These are phyloP conservation scores for Amaurobius ferox DNA, from an alignment of 2,888 invertebrate species.

Conservation along the genomic window DNA sequence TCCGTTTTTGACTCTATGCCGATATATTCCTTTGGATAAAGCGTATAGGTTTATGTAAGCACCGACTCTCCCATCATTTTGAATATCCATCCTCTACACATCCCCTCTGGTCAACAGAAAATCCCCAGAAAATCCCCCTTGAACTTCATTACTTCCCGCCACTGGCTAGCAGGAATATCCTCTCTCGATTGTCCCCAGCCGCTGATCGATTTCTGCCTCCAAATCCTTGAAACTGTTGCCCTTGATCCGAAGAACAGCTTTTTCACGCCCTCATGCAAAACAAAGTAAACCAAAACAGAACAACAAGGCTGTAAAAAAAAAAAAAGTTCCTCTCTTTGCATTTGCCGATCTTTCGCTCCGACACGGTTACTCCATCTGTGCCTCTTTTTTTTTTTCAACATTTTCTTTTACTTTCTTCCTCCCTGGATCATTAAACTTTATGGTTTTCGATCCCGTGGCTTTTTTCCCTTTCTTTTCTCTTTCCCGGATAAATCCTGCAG, in stretches of 20 bases:
- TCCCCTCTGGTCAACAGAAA: background rate
- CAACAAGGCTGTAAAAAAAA: background rate
- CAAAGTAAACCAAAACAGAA: constrained; percentile 18
- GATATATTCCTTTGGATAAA: too few relatives aligned
- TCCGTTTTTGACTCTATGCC: too few relatives aligned
- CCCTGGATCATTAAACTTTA: constrained; percentile 73
- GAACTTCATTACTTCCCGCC: background rate
- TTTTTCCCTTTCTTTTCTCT: background rate
- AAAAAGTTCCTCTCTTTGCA: constrained; percentile 43
- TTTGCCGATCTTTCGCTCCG: constrained; percentile 56
- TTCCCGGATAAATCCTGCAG: constrained; percentile 33
- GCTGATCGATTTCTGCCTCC: constrained; percentile 35
- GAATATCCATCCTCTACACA: too few relatives aligned
- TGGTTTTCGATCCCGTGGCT: constrained; percentile 62
- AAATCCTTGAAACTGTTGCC: constrained; percentile 48
- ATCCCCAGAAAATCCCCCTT: background rate
- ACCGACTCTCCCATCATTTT: too few relatives aligned
- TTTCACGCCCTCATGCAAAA: constrained; percentile 33
- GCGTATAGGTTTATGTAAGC: too few relatives aligned
- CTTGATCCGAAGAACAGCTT: constrained; percentile 38
- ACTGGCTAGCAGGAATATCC: background rate
- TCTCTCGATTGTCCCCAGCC: background rate
- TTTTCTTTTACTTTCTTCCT: constrained; percentile 33
- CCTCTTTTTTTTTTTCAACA: background rate
- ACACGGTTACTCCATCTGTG: constrained; percentile 58